Base-by-base conservation (phyloP, 2,888 invertebrate genomes). In the Hydriomena furcata region DNA sequence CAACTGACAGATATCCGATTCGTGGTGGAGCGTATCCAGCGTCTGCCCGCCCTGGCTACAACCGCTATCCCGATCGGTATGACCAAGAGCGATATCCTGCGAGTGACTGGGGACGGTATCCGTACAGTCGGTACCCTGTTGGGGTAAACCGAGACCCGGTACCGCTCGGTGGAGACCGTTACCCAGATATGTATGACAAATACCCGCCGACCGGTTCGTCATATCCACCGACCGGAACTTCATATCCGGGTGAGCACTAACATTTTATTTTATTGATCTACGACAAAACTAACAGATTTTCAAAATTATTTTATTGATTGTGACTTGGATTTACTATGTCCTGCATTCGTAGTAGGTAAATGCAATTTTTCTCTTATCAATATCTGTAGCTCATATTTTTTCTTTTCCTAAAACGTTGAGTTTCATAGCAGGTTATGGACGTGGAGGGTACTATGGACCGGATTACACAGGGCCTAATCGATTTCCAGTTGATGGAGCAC, bases 161-260 rank as follows among this genome's bases (percentile, higher is more conserved):
- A 65, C 92, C 92, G 23, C 70, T 81, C 37, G 91, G 91, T 34
- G 90, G 88, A 25, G 87, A 88, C 62, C 85, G 91, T 61, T 89
- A 89, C 68, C 91, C 91, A 37, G 83, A 87, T 63, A 66, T 88
- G 54, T 87, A 91, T 73, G 91, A 91, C 65, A 91, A 92, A 74
- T 92, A 92, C 88, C 92, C 93, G 81, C 89, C 90, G 81, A 86
- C 85, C 80, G 88, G 88, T 77, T 88, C 52, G 47, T 52, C 52
- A 75, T 92, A 92, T 88, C 92, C 92, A 80, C 88, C 88, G 80
- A 84, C 85, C 82, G 89, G 89, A 81, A 84, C 89, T 55, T 87
- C 89, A 68, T 88, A 84, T 67, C 87, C 86, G 68, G 90, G 90
- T 90, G 81, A 87, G 89, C 79, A 79, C 63, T 43, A 55, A 17